A percentile compares a stretch with the other conserved stretches of the same genome.
phyloP scores from a whole-genome alignment of 2,888 invertebrate genomes.

The Stenodera caucasica region DNA sequence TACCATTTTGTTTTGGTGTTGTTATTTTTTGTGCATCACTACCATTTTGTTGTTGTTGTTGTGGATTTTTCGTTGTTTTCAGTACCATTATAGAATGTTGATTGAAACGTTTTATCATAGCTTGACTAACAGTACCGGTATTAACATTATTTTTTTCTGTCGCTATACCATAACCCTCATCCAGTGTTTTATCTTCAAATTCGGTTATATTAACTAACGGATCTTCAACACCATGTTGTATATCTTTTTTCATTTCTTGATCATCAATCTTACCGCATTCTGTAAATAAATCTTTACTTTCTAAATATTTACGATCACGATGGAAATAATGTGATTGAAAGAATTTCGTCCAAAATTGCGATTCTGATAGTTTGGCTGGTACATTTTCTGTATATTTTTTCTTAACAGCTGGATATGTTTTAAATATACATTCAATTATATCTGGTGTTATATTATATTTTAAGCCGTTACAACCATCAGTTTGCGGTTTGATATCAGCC shows the following conservation, averaged over 20 bases:
- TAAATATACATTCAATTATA: slow-evolving; percentile 97
- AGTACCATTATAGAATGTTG: slow-evolving; percentile 96
- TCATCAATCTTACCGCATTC: slow-evolving; percentile 98
- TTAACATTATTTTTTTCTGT: slow-evolving; percentile 55
- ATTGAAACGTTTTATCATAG: slow-evolving; percentile 94
- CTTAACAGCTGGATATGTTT: slow-evolving; percentile 98
- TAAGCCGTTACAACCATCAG: slow-evolving; percentile 94
- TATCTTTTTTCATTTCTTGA: slow-evolving; percentile 73
- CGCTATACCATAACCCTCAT: slow-evolving; percentile 66
- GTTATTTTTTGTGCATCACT: slow-evolving; percentile 38
- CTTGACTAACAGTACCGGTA: slow-evolving; percentile 75
- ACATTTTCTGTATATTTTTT: slow-evolving; percentile 96
- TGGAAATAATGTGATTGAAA: slow-evolving; percentile 99
- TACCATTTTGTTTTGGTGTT: slow-evolving; percentile 27
- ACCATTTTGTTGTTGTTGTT: slow-evolving; percentile 47
- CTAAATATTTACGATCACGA: slow-evolving; percentile 83
- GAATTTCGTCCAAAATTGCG: slow-evolving; percentile 99
- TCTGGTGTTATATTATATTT: slow-evolving; percentile 97
- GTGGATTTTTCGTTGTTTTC: slow-evolving; percentile 39
- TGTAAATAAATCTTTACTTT: slow-evolving; percentile 93
- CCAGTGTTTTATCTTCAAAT: slow-evolving; percentile 72
- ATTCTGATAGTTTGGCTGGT: slow-evolving; percentile 91
- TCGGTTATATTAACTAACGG: slow-evolving; percentile 82
- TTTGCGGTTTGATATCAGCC: slow-evolving; percentile 95
- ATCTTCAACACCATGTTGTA: slow-evolving; percentile 77